Base-by-base conservation (phyloP, 2,888 invertebrate species). In the Macrophya alboannulata region DNA sequence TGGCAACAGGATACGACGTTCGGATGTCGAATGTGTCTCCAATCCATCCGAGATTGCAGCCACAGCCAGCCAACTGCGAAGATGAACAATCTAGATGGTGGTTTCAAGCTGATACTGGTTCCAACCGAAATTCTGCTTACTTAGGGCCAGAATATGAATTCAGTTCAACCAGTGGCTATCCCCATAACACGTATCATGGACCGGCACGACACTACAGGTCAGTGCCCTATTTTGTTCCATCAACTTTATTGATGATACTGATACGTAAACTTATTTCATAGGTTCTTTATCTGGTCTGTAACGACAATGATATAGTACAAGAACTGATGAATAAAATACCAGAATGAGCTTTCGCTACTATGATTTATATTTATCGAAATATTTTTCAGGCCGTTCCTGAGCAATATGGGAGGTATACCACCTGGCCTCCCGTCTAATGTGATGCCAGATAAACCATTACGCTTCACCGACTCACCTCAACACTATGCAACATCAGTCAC, bases 1-100 rank as follows among this genome's bases (percentile, higher is more conserved):
- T 99, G 65, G 98, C 97, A 4, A 97, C 98, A 62, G 99, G 99
- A 0, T 98, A 98, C 92, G 99, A 99, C 95, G 97, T 99, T 84
- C 95, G 98, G 91, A 95, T 98, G 93, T 97, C 98, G 72, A 98
- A 98, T 92, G 96, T 97, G 83, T 97, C 97, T 89, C 97, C 97
- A 0, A 94, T 98, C 87, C 98, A 98, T 94, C 98, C 98, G 9
- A 95, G 96, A 86, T 93, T 98, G 86, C 96, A 97, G 91, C 97
- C 97, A 0, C 89, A 90, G 62, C 77, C 89, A 76, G 87, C 87
- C 17, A 90, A 89, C 77, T 87, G 85, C 59, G 92, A 91, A 86
- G 92, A 92, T 62, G 89, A 91, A 84, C 85, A 90, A 83, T 86
- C 89, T 91, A 94, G 88, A 92, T 94, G 48, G 86, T 94, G 91